Percentiles rank a stretch among this genome's conserved stretches.
phyloP scores from a whole-genome alignment of 2,113 vertebrate species.

The Mungos mungo region DNA sequence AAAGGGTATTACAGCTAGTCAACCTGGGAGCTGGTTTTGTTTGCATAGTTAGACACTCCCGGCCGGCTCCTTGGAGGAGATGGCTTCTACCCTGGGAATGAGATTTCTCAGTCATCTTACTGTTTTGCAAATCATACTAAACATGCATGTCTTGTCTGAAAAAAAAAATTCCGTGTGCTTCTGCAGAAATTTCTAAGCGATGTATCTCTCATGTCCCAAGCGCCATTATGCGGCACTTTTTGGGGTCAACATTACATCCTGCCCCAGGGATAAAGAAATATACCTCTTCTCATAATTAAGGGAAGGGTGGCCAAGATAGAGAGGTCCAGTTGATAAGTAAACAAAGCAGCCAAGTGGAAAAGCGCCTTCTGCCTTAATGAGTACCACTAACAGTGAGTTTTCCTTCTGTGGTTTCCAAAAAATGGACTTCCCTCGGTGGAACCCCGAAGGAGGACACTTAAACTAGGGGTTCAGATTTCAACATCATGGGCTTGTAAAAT shows the following conservation, averaged over 20 bases:
- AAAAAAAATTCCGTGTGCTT: background rate
- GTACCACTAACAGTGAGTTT: constrained; percentile 37
- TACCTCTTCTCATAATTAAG: constrained; percentile 25
- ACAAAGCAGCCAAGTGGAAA: constrained; percentile 66
- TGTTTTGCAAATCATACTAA: constrained; percentile 16
- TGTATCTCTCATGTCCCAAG: background rate
- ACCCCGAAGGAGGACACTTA: constrained; percentile 57
- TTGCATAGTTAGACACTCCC: background rate
- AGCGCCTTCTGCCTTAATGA: constrained; percentile 26
- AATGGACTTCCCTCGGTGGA: constrained; percentile 49
- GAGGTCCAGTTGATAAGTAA: constrained; percentile 44
- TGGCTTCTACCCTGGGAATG: background rate
- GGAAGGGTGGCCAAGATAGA: constrained; percentile 30
- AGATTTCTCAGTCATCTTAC: background rate
- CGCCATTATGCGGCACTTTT: background rate
- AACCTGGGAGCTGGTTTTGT: constrained; percentile 13
- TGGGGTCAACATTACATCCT: background rate
- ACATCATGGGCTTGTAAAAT: background rate
- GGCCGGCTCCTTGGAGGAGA: background rate
- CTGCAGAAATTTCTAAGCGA: background rate
- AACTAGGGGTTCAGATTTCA: constrained; percentile 58
- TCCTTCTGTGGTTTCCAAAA: constrained; percentile 58
- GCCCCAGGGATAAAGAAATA: background rate
- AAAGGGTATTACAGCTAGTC: background rate
- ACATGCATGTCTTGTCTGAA: constrained; percentile 1